phyloP scores from a whole-genome alignment of 2,888 invertebrate genomes.

The Metallyticus violacea region DNA sequence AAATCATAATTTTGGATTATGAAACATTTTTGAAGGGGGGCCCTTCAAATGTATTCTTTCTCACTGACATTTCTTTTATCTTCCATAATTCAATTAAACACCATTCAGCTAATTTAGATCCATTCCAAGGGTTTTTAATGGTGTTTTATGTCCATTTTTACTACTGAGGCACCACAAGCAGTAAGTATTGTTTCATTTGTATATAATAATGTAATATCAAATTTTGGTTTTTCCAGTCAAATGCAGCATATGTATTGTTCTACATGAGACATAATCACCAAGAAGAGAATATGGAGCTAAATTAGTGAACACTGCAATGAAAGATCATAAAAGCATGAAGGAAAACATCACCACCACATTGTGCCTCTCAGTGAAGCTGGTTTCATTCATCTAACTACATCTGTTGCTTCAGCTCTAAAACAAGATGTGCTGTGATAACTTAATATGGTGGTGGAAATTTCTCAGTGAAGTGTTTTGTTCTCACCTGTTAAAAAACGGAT shows the following conservation, averaged over 20 bases:
- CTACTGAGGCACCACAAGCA: too few relatives aligned
- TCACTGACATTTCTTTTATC: too few relatives aligned
- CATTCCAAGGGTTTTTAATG: too few relatives aligned
- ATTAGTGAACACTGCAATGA: neutral
- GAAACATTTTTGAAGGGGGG: too few relatives aligned
- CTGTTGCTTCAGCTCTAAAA: neutral
- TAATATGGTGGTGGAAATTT: neutral
- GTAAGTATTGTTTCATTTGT: too few relatives aligned
- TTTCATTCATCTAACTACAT: neutral
- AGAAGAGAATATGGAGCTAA: neutral
- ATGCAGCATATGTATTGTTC: conserved; percentile 52
- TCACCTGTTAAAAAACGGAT: neutral
- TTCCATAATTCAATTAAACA: too few relatives aligned
- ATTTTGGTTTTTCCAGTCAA: conserved; percentile 39
- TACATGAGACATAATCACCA: conserved; percentile 41
- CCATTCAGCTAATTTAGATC: too few relatives aligned
- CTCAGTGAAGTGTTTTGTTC: neutral
- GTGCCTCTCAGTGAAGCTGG: neutral
- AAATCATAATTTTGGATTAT: too few relatives aligned
- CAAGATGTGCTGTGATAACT: neutral
- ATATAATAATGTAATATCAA: too few relatives aligned
- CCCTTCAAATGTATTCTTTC: too few relatives aligned
- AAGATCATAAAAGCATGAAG: neutral
- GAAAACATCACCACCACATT: neutral
- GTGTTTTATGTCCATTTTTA: too few relatives aligned